phyloP scores from a whole-genome alignment of 2,888 invertebrate species.

The Papilio elwesi region DNA sequence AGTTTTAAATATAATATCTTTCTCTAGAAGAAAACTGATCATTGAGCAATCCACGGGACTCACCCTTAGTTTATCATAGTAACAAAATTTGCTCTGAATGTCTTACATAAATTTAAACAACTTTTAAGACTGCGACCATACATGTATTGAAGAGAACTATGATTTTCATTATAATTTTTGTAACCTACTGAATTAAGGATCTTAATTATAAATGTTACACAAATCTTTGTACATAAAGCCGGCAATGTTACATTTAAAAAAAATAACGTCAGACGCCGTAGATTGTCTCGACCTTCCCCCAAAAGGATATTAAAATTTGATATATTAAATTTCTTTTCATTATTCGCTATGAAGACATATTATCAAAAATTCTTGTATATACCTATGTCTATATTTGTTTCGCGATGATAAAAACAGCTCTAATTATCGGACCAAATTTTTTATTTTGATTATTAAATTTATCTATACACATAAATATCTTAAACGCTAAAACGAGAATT shows the following conservation, averaged over 20 bases:
- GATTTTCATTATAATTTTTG: no score
- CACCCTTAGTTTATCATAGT: background rate
- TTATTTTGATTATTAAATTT: no score
- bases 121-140: background rate
- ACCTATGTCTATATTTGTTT: no score
- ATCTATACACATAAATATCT: no score
- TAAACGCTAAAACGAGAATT: no score
- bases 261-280: background rate
- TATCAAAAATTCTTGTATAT: background rate
- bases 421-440: no score
- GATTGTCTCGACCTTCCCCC: background rate
- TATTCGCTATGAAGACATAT: background rate
- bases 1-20: background rate
- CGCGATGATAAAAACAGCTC: no score
- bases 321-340: background rate
- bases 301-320: background rate
- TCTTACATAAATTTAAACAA: conserved; percentile 2
- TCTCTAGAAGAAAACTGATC: background rate
- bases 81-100: background rate
- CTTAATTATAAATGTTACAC: no score
- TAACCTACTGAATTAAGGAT: no score
- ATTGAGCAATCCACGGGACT: background rate
- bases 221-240: no score
- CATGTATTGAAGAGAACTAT: no score
- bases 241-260: background rate